Conservation (phyloP, 2,797 vertebrate species). For the Anguilla marmorata region DNA sequence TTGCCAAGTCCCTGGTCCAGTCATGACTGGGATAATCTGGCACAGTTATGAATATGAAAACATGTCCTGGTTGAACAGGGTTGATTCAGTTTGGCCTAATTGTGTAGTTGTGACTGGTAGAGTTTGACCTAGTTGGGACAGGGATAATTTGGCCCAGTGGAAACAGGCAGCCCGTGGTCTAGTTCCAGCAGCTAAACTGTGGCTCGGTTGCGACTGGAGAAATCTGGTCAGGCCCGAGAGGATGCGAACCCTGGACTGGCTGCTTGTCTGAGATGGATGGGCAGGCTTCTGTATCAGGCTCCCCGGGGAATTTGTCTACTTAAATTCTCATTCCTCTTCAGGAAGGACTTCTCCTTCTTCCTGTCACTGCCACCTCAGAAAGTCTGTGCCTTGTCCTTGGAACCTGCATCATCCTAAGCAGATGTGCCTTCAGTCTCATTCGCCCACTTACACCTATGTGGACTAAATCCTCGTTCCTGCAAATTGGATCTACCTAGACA, state of each 20-base stretch:
- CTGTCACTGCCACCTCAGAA: not conserved
- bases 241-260: not conserved
- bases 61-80: not conserved
- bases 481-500: not conserved
- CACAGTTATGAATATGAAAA: not conserved
- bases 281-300: not conserved
- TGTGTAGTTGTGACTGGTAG: not conserved
- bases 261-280: slow-evolving; percentile 9
- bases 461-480: not conserved
- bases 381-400: not conserved
- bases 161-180: not conserved
- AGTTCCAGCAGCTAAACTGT: not conserved
- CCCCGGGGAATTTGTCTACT: not conserved
- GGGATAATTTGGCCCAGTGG: not conserved
- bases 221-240: not conserved
- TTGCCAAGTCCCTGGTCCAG: not conserved
- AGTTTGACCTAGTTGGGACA: not conserved
- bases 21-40: not conserved
- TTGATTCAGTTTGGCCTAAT: not conserved
- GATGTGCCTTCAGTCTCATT: not conserved
- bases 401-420: not conserved
- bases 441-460: not conserved
- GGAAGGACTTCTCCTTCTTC: not conserved
- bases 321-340: not conserved
- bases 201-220: not conserved